These are phyloP conservation scores for Tachuris rubrigastra DNA, from an alignment of 2,113 vertebrate species.

Conservation along the genomic window DNA sequence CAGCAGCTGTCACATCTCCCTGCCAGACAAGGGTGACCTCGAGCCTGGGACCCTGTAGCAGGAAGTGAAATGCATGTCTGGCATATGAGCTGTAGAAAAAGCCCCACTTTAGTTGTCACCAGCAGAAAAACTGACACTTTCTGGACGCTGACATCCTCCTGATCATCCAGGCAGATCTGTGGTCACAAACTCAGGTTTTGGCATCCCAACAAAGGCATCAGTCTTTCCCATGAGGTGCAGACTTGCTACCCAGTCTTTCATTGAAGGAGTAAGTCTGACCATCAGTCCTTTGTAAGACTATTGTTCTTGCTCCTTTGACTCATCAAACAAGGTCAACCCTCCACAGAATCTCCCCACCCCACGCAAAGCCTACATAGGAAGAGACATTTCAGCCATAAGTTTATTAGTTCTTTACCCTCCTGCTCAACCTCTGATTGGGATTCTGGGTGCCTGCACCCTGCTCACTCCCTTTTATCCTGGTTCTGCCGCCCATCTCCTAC, in stretches of 20 bases:
- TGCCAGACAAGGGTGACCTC: background rate
- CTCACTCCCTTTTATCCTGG: background rate
- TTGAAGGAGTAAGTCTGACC: background rate
- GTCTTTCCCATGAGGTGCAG: background rate
- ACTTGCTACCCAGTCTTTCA: background rate
- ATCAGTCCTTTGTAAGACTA: background rate
- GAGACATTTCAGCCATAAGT: background rate
- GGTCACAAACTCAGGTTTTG: background rate
- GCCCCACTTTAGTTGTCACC: background rate
- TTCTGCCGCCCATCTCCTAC: background rate
- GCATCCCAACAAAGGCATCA: background rate
- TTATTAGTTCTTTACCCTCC: background rate
- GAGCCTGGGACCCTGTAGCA: constrained; percentile 5
- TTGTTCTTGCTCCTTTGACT: fast-evolving
- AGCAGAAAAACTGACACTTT: background rate
- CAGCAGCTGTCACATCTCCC: constrained; percentile 13
- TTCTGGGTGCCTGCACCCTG: background rate
- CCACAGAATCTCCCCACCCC: fast-evolving
- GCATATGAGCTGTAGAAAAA: constrained; percentile 10
- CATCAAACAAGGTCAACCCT: background rate
- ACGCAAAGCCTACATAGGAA: background rate
- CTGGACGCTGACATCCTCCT: background rate
- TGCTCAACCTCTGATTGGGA: background rate
- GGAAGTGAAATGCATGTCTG: background rate
- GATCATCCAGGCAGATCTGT: background rate